Base-by-base conservation (phyloP, 2,113 vertebrate genomes). In the zebrafish (Danio rerio) region DNA sequence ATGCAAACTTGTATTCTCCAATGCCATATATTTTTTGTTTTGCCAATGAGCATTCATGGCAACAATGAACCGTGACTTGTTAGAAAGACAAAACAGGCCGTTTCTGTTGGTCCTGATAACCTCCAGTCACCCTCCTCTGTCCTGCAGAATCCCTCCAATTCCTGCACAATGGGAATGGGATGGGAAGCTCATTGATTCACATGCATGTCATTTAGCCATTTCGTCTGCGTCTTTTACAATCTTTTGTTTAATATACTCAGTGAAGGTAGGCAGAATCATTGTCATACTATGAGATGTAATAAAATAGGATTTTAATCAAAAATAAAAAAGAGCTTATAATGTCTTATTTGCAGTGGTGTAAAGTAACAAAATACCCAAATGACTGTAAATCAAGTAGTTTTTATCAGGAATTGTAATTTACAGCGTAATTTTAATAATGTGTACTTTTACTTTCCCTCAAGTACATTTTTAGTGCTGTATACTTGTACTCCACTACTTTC, bases 31-130 rank as follows among this genome's bases (percentile, higher is more conserved):
- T n/a, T n/a, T n/a, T n/a, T n/a, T n/a, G n/a, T n/a, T n/a, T n/a
- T n/a, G n/a, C n/a, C n/a, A n/a, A n/a, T n/a, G n/a, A n/a, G n/a
- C n/a, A 18, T 31, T 49, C 13, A 43, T 78, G 45, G 21, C 68
- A 59, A 50, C 2, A 5, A 65, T 52, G 72, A 69, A 70, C 18
- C 12, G 9, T 63, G 73, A 47, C 16, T 9, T 80, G 18, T 16
- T 73, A 53, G 55, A 80, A 84, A 42, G 58, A 69, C 73, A 84
- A 40, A 74, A 62, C 55, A 58, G 9, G 45, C 9, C 59, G 49
- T 70, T 75, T 65, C 31, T 40, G 7, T 52, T 76, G 43, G 68
- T 81, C 78, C 70, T 68, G 81, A 84, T 74, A 87, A 86, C 70
- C 79, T 52, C 45, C 7, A 6, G 42, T 62, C 68, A 40, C 56